Percentiles rank a stretch among this genome's conserved stretches.
phyloP scores from a whole-genome alignment of 1,140 invertebrate species.

The Drosophila seguyi region DNA sequence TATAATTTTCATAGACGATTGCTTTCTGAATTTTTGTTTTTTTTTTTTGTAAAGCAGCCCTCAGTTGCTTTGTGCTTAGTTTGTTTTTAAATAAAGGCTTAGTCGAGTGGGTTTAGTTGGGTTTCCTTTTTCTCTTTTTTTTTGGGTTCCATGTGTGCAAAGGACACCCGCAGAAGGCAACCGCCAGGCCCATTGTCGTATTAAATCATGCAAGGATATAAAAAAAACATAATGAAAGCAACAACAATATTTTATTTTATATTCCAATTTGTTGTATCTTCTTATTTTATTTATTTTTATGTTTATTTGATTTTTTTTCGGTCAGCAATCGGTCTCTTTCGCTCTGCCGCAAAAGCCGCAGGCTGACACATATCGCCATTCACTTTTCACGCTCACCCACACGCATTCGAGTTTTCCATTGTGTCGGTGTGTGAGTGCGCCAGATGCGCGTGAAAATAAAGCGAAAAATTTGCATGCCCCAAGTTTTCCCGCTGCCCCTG shows the following conservation, averaged over 20 bases:
- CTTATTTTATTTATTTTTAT: constrained; percentile 5
- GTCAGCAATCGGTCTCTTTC: constrained; percentile 27
- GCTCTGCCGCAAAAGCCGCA: constrained; percentile 17
- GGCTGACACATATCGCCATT: constrained; percentile 75
- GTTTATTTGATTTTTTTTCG: constrained; percentile 35
- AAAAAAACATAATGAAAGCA: not conserved
- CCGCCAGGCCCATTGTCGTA: constrained; percentile 55
- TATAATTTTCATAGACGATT: constrained; percentile 17
- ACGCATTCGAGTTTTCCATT: constrained; percentile 24
- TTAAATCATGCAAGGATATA: constrained; percentile 56
- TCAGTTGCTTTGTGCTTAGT: constrained; percentile 63
- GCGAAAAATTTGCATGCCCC: constrained; percentile 65
- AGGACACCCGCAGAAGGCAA: constrained; percentile 25
- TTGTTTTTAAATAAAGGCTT: constrained; percentile 74
- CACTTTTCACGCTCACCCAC: constrained; percentile 71
- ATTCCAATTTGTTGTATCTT: constrained; percentile 1
- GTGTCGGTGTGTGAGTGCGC: constrained; percentile 48
- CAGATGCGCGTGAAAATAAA: constrained; percentile 79
- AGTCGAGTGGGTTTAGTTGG: constrained; percentile 45
- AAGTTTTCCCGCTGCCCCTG: constrained; percentile 2
- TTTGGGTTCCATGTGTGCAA: constrained; percentile 11
- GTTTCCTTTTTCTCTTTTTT: not conserved
- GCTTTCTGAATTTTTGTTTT: constrained; percentile 8
- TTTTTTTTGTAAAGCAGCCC: constrained; percentile 16
- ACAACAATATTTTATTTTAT: not conserved